Base-by-base conservation (phyloP, 2,888 invertebrate species). In the Plemyria rubiginata region DNA sequence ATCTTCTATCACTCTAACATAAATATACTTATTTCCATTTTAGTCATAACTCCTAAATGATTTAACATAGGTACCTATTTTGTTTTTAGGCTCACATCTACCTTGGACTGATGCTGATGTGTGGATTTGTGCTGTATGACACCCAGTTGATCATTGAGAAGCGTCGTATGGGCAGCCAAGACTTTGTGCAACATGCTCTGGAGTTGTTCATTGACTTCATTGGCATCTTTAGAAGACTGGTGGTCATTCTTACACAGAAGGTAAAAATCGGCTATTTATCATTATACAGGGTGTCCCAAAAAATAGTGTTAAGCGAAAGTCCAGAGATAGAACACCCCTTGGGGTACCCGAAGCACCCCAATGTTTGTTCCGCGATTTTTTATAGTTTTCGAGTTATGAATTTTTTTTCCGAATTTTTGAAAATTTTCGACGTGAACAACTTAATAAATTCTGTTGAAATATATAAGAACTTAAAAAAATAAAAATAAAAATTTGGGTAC, bases 71-170 rank as follows among this genome's bases (percentile, higher is more conserved):
- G n/a, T n/a, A 43, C 8, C 1, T 45, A 11, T 62, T 53, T 45
- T 57, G 29, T 72, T 79, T 82, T 48, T 77, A 98, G 96, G 88
- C 95, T 66, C 96, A 98, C 79, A 92, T 99, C 56, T 99, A 99
- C 85, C 86, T 97, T 71, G 99, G 99, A 66, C 94, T 99, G 56
- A 93, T 96, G 73, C 94, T 98, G 49, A 98, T 99, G 97, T 98
- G 98, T 82, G 98, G 96, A 62, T 99, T 99, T 88, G 96, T 99
- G 12, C 94, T 99, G 69, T 99, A 97, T 80, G 99, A 99, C 88
- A 99, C 99, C n/a, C 99, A 99, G 91, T 92, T 97, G 71, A 99
- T 99, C 73, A 96, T 99, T 77, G 98, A 98, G 88, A 99, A 99
- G 86, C 95, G 96, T 73, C 95, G 97, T 68, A 94, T 94, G 88